These are phyloP conservation scores for Scaptomyza reducta DNA, from an alignment of 2,888 invertebrate species.

Conservation along the genomic window DNA sequence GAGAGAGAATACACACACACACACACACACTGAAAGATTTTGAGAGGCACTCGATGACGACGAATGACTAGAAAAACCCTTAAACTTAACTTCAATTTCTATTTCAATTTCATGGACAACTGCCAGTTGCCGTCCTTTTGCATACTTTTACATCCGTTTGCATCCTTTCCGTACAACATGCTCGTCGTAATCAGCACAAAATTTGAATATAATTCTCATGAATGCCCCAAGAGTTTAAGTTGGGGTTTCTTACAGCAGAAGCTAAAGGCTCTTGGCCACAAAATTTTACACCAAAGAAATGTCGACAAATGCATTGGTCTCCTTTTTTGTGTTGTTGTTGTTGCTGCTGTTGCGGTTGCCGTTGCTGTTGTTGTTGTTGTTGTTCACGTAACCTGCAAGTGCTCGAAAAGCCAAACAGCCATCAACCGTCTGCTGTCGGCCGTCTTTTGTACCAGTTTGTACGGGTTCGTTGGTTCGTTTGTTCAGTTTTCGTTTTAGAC, in stretches of 20 bases:
- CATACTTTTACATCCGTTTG: conserved; percentile 12
- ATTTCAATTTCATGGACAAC: conserved; percentile 55
- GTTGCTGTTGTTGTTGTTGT: no score
- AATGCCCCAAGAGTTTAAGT: conserved; percentile 62
- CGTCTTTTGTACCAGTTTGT: conserved; percentile 4
- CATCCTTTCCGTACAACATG: conserved; percentile 4
- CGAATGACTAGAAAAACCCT: conserved; percentile 35
- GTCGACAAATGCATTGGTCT: conserved; percentile 47
- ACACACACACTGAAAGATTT: conserved; percentile 12
- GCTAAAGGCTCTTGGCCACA: conserved; percentile 54
- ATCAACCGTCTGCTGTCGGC: conserved; percentile 1
- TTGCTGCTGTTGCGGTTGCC: background rate
- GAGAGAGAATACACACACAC: no score
- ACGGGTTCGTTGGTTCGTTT: conserved; percentile 5
- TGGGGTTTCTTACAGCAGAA: conserved; percentile 10
- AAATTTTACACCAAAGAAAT: conserved; percentile 59
- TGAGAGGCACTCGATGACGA: conserved; percentile 40
- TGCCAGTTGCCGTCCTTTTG: conserved; percentile 38
- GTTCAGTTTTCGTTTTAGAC: conserved; percentile 27
- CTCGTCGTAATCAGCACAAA: conserved; percentile 64
- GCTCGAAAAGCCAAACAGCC: conserved; percentile 40
- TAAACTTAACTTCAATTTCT: conserved; percentile 9
- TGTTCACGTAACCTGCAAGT: conserved; percentile 38
- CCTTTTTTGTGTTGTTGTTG: conserved; percentile 7
- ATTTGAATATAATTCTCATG: conserved; percentile 76